These are phyloP conservation scores for Philereme transversata DNA, from an alignment of 2,888 invertebrate species.

Conservation along the genomic window DNA sequence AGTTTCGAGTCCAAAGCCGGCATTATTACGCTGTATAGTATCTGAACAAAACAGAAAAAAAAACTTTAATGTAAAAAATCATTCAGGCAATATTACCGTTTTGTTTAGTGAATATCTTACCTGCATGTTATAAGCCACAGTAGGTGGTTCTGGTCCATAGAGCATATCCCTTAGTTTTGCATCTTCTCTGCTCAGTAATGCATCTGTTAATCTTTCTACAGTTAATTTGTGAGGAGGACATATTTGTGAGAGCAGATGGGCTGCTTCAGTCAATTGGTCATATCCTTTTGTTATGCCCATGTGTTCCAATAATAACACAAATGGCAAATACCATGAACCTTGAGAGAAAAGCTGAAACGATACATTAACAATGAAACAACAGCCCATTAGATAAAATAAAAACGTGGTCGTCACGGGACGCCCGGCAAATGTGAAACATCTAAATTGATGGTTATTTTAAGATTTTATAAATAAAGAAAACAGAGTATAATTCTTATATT, in stretches of 20 bases:
- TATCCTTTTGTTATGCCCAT: conserved; percentile 93
- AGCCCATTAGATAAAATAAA: neutral
- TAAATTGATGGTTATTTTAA: too few species aligned
- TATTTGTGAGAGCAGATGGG: conserved; percentile 90
- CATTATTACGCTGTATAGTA: conserved; percentile 95
- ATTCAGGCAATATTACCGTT: conserved; percentile 16
- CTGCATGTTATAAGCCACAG: conserved; percentile 79
- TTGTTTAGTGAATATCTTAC: conserved; percentile 41
- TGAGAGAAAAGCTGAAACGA: conserved; percentile 89
- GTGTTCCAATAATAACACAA: conserved; percentile 94
- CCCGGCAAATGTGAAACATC: too few species aligned
- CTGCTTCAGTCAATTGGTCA: conserved; percentile 92
- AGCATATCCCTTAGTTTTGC: conserved; percentile 73
- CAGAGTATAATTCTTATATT: too few species aligned
- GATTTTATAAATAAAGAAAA: too few species aligned
- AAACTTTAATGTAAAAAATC: conserved; percentile 1
- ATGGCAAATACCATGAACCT: conserved; percentile 90
- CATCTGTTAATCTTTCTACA: conserved; percentile 76
- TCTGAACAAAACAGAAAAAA: conserved; percentile 59
- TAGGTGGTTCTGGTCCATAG: conserved; percentile 76
- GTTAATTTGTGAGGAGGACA: conserved; percentile 90
- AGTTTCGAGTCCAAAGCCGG: conserved; percentile 93
- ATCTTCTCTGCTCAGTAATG: conserved; percentile 72
- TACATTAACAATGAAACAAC: conserved; percentile 5
- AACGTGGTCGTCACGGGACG: neutral